phyloP scores from a whole-genome alignment of 2,797 vertebrate genomes.

The Ara ararauna region DNA sequence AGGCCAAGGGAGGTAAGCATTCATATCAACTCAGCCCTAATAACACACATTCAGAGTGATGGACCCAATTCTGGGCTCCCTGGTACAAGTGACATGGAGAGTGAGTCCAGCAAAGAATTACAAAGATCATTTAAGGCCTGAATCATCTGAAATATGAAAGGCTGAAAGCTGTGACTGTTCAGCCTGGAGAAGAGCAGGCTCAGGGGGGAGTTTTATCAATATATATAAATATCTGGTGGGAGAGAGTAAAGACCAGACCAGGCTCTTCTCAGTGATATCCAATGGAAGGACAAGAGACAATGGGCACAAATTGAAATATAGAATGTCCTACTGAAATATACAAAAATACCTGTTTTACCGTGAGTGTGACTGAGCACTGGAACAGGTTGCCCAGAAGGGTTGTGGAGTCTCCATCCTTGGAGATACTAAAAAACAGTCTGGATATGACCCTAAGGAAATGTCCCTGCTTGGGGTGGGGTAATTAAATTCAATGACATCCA shows the following conservation, averaged over 20 bases:
- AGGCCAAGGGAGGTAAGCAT: background rate
- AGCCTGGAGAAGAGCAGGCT: background rate
- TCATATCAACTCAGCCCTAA: background rate
- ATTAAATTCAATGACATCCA: background rate
- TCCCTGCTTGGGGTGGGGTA: background rate
- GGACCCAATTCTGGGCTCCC: background rate
- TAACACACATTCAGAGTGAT: background rate
- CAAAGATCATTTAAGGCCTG: background rate
- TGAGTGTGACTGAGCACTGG: background rate
- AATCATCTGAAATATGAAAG: background rate
- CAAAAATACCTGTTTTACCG: background rate
- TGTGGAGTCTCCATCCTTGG: background rate
- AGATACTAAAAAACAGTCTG: background rate
- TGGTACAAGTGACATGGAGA: background rate
- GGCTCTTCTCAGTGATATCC: background rate
- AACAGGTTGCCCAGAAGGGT: background rate
- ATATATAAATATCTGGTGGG: background rate
- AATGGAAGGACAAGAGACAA: background rate
- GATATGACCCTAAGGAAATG: background rate
- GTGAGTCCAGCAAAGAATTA: background rate
- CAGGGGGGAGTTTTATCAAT: background rate
- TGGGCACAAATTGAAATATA: background rate
- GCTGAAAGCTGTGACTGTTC: background rate
- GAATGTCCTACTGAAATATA: background rate
- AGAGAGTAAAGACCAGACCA: background rate